Percentiles rank a stretch among this genome's conserved stretches.
Conservation (phyloP, 2,797 vertebrate genomes). For the Gallinago nigripennis region DNA sequence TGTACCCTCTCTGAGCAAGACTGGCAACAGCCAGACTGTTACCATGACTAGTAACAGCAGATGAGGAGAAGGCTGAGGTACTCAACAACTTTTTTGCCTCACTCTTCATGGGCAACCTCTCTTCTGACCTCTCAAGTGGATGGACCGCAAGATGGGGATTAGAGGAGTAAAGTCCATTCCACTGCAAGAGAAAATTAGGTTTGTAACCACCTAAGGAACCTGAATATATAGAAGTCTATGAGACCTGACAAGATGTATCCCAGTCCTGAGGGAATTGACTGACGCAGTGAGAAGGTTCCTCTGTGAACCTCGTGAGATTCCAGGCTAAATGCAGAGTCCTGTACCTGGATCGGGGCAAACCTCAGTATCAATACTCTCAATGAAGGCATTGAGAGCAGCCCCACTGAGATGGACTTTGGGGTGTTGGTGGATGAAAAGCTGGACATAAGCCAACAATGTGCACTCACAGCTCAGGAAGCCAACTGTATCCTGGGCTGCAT, state of each 20-base stretch:
- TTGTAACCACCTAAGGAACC: not conserved
- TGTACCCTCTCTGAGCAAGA: not conserved
- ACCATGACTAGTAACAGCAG: not conserved
- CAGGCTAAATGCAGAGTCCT: not conserved
- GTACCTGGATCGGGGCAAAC: not conserved
- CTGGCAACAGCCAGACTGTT: not conserved
- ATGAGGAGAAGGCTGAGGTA: not conserved
- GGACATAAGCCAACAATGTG: too few relatives aligned
- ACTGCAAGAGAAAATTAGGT: not conserved
- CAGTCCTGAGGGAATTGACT: not conserved
- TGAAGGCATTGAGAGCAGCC: too few relatives aligned
- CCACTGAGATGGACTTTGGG: too few relatives aligned
- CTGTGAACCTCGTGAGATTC: not conserved
- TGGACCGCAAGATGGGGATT: not conserved
- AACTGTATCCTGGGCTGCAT: too few relatives aligned
- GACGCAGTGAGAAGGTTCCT: not conserved
- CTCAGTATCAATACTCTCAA: not conserved
- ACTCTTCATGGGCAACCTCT: not conserved
- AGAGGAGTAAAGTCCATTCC: not conserved
- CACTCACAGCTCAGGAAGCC: too few relatives aligned
- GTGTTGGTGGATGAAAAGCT: too few relatives aligned
- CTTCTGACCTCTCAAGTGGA: not conserved
- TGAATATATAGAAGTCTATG: not conserved
- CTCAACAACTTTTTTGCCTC: not conserved
- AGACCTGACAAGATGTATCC: not conserved